phyloP scores from a whole-genome alignment of 2,113 vertebrate genomes.

The Actenoides lindsayi region DNA sequence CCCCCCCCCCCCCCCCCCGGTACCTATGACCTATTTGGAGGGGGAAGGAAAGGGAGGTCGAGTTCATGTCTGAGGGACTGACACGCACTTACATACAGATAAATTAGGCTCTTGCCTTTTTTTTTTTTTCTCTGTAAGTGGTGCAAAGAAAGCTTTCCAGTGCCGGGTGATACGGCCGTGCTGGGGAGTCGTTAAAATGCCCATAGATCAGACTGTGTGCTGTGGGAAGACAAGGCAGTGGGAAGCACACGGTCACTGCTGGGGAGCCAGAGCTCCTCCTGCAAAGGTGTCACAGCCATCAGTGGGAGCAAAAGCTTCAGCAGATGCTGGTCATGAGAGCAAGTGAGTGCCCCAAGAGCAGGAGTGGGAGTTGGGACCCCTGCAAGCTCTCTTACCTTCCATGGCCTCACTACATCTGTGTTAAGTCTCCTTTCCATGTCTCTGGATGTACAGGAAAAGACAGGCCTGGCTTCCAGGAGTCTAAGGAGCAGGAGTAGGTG shows the following conservation, averaged over 20 bases:
- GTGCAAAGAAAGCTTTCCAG: neutral
- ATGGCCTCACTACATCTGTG: rapidly evolving
- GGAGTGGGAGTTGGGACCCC: neutral
- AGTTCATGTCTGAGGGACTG: neutral
- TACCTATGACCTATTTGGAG: neutral
- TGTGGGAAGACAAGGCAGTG: neutral
- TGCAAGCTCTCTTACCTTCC: neutral
- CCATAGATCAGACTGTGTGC: rapidly evolving
- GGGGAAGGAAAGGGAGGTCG: neutral
- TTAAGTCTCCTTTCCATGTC: neutral
- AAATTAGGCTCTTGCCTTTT: neutral
- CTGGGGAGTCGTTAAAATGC: neutral
- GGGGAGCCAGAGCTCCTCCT: neutral
- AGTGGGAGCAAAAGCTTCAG: neutral
- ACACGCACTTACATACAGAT: rapidly evolving
- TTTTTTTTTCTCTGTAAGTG: neutral
- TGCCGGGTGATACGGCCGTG: rapidly evolving
- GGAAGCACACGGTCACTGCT: neutral
- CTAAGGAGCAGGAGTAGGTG: neutral
- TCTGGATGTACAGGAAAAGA: neutral
- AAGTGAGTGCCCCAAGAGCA: too few species aligned
- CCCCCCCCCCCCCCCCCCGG: neutral
- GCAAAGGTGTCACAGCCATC: neutral
- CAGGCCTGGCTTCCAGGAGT: neutral
- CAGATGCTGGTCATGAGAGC: neutral